Percentiles rank a stretch among this genome's conserved stretches.
Conservation (phyloP, 2,113 vertebrate genomes). For the Cercopithecus mona region DNA sequence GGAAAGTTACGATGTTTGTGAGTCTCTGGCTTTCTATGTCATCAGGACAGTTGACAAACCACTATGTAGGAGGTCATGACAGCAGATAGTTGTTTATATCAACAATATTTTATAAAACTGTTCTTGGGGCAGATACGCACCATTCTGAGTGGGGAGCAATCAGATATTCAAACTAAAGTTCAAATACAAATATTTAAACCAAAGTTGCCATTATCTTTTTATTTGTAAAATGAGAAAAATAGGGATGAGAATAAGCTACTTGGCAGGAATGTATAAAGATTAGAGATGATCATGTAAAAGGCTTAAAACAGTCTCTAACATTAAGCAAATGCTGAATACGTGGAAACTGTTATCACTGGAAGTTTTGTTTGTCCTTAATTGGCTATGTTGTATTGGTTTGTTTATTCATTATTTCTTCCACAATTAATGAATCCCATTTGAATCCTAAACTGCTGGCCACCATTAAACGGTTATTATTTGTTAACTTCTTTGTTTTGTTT, state of each 20-base stretch:
- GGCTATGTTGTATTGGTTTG: not conserved
- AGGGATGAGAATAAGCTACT: not conserved
- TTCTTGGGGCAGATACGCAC: not conserved
- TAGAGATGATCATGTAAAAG: slow-evolving; percentile 22
- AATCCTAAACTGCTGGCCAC: not conserved
- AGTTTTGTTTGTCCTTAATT: slow-evolving; percentile 37
- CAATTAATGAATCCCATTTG: slow-evolving; percentile 15
- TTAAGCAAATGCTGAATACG: not conserved
- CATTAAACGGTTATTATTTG: not conserved
- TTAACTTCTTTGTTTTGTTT: slow-evolving; percentile 59
- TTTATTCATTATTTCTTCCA: slow-evolving; percentile 51
- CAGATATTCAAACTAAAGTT: not conserved
- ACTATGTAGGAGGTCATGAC: not conserved
- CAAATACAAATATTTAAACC: not conserved
- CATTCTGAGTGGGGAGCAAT: not conserved
- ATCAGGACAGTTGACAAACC: not conserved
- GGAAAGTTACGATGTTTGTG: not conserved
- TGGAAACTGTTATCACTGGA: slow-evolving; percentile 18
- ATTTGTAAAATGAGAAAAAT: slow-evolving; percentile 43
- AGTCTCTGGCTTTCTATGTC: not conserved
- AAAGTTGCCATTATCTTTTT: slow-evolving; percentile 1
- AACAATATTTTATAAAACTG: slow-evolving; percentile 19
- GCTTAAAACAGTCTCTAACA: not conserved
- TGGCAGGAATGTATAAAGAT: not conserved
- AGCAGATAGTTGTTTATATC: not conserved